phyloP scores from a whole-genome alignment of 2,113 vertebrate genomes.

The Phrynocephalus versicolor region DNA sequence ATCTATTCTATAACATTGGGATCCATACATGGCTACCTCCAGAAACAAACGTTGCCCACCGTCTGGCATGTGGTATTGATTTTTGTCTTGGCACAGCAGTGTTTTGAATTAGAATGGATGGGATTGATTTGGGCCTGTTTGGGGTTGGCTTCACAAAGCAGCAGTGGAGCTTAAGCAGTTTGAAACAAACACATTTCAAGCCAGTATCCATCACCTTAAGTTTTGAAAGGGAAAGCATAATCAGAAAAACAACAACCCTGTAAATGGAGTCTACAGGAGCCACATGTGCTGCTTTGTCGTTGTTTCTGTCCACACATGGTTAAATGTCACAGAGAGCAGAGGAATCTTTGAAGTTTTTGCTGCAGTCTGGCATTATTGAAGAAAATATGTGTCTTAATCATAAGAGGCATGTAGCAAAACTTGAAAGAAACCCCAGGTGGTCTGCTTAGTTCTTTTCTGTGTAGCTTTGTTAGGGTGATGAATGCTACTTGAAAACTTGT shows the following conservation, averaged over 20 bases:
- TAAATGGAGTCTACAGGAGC: not conserved
- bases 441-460: not conserved
- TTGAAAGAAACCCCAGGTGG: not conserved
- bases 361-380: not conserved
- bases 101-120: not conserved
- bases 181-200: not conserved
- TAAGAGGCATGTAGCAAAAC: not conserved
- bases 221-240: not conserved
- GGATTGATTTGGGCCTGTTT: not conserved
- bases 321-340: not conserved
- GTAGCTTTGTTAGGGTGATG: not conserved
- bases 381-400: not conserved
- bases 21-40: not conserved
- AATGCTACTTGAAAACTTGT: no score
- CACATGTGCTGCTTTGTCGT: not conserved
- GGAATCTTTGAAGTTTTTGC: not conserved
- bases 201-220: not conserved
- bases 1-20: not conserved
- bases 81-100: not conserved
- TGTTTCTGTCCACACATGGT: not conserved
- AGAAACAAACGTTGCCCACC: not conserved
- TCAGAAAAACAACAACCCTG: not conserved
- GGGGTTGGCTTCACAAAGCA: not conserved
- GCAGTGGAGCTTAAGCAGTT: not conserved
- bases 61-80: not conserved